Conservation (phyloP, 2,888 invertebrate species). For the Mactromeris polynyma region DNA sequence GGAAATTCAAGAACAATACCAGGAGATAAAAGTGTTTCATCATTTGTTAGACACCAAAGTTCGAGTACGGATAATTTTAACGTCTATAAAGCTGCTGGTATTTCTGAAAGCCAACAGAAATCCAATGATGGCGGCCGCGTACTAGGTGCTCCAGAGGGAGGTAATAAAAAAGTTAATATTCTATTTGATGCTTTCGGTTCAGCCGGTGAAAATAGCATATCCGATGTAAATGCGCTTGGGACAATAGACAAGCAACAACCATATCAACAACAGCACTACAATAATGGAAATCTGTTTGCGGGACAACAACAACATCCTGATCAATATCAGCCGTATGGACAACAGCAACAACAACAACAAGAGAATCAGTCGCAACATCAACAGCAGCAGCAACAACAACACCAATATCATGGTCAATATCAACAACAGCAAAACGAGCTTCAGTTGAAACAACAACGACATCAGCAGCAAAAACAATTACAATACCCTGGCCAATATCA, state of each 20-base stretch:
- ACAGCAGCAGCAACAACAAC: not conserved
- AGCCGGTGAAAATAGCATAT: not conserved
- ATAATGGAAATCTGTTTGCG: not conserved
- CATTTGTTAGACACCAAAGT: not conserved
- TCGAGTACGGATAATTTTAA: constrained; percentile 2
- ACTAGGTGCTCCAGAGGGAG: not conserved
- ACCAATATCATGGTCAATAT: not conserved
- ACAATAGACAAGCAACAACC: not conserved
- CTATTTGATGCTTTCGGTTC: not conserved
- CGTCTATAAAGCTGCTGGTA: not conserved
- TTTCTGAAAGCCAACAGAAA: not conserved
- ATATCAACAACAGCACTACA: not conserved
- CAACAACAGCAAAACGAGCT: not conserved
- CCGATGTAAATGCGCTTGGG: not conserved
- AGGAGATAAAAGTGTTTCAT: not conserved
- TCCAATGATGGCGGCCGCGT: not conserved
- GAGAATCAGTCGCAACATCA: not conserved
- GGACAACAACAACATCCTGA: not conserved
- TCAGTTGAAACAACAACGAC: not conserved
- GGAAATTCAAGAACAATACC: no score
- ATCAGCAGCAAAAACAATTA: not conserved
- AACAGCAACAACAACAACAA: not conserved
- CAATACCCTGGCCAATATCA: not conserved
- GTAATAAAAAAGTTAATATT: not conserved
- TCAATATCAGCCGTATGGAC: not conserved